Base-by-base conservation (phyloP, 2,113 vertebrate species). In the Colius striatus region DNA sequence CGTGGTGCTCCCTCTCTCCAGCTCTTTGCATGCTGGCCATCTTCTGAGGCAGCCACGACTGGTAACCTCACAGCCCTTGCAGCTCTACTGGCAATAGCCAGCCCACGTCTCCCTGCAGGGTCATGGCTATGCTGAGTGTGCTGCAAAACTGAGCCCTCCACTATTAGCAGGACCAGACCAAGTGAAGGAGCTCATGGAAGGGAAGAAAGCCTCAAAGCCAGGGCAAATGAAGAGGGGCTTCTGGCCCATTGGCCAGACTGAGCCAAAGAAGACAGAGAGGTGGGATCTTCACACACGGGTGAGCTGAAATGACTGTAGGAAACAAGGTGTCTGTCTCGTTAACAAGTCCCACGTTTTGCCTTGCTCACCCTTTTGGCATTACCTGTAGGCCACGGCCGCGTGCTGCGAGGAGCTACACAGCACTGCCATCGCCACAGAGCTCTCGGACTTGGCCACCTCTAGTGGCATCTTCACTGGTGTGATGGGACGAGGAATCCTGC, bases 401-500 rank as follows among this genome's bases (percentile, higher is more conserved):
- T 98, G 96, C 66, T 96, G 97, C 2, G 79, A 74, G n/a, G 96
- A 96, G 93, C 92, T 84, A 53, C 86, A 78, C 8, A 82, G 90
- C 26, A 78, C 96, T 11, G 97, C 73, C 55, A 94, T 32, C 0
- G 76, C 70, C 2, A 91, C 5, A 0, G 97, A 87, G 73, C 81
- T 79, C 29, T 97, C 92, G 3, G 86, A 47, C 58, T 85, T 95
- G 2, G 85, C 70, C 6, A 78, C 77, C 34, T 80, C 92, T 34
- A 97, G 74, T 1, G 63, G 73, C 26, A 89, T 97, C 84, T 97
- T 98, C 48, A 98, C 67, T 2, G 98, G 97, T 1, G 97, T 96
- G 45, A 99, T 91, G 10, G 99, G 99, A 32, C 99, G 98, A 71
- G 99, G 99, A 89, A 99, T 99, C 84, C 98, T 98, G 97, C 99